A percentile compares a stretch with the other conserved stretches of the same genome.
phyloP scores from a whole-genome alignment of 1,140 invertebrate genomes.

The Heliconius nattereri region DNA sequence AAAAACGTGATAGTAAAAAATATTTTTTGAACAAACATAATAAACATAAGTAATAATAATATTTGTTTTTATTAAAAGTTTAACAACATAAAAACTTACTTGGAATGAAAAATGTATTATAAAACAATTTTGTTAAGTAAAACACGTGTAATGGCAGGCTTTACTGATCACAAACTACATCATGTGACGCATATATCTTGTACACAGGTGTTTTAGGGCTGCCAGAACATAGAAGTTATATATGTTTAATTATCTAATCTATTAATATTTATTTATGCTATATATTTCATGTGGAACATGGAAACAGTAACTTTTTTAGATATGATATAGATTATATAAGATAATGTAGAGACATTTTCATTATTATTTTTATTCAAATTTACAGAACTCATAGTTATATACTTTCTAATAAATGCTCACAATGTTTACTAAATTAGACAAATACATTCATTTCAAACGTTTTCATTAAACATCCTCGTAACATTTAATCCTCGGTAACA shows the following conservation, averaged over 20 bases:
- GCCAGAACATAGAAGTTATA: not conserved
- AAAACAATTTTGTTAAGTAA: not conserved
- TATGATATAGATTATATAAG: no score
- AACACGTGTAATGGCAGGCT: not conserved
- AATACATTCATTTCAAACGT: no score
- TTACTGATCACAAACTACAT: not conserved
- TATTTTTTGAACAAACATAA: not conserved
- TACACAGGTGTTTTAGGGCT: constrained; percentile 12
- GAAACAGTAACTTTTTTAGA: no score
- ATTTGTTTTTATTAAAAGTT: not conserved
- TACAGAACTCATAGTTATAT: no score
- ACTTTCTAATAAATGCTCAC: no score
- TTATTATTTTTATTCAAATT: no score
- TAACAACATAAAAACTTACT: constrained; percentile 7
- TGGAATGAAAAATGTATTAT: not conserved
- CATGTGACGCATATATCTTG: not conserved
- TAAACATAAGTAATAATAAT: not conserved
- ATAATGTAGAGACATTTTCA: no score
- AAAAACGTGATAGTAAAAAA: not conserved
- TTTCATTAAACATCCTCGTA: no score
- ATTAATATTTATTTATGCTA: not conserved
- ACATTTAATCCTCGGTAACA: no score
- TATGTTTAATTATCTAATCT: not conserved
- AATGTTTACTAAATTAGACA: no score
- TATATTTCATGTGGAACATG: not conserved